phyloP scores from a whole-genome alignment of 1,140 invertebrate genomes.

The Microplitis mediator region DNA sequence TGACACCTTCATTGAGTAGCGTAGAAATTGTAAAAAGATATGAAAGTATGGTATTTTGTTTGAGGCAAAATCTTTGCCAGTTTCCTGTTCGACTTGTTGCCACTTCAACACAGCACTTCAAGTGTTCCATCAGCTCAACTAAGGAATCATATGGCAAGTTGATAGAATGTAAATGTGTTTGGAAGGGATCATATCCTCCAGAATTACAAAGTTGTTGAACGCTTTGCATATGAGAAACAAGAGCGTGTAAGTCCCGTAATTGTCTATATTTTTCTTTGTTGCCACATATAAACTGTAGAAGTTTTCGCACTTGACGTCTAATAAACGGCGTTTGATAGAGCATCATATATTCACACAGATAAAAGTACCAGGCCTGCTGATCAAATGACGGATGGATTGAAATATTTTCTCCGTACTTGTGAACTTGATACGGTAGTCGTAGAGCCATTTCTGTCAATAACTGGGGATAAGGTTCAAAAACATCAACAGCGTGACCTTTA shows the following conservation, averaged over 20 bases:
- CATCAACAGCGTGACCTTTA: conserved; percentile 87
- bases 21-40: conserved; percentile 59
- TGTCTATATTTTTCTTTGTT: conserved; percentile 96
- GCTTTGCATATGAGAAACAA: conserved; percentile 77
- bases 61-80: conserved; percentile 91
- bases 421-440: conserved; percentile 91
- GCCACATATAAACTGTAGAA: conserved; percentile 91
- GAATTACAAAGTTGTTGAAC: conserved; percentile 67
- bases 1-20: conserved; percentile 90
- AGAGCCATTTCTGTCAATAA: conserved; percentile 94
- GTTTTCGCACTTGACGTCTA: conserved; percentile 82
- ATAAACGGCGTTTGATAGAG: conserved; percentile 81
- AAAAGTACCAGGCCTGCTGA: conserved; percentile 74
- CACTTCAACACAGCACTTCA: conserved; percentile 93
- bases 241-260: conserved; percentile 88
- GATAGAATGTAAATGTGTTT: conserved; percentile 57
- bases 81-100: conserved; percentile 89
- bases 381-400: conserved; percentile 65
- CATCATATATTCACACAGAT: conserved; percentile 97
- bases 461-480: conserved; percentile 92
- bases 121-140: conserved; percentile 91
- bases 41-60: conserved; percentile 72
- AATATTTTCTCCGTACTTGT: conserved; percentile 72
- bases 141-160: conserved; percentile 85
- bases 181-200: conserved; percentile 66